phyloP scores from a whole-genome alignment of 2,888 invertebrate genomes.

The Lasioglossum calceatum region DNA sequence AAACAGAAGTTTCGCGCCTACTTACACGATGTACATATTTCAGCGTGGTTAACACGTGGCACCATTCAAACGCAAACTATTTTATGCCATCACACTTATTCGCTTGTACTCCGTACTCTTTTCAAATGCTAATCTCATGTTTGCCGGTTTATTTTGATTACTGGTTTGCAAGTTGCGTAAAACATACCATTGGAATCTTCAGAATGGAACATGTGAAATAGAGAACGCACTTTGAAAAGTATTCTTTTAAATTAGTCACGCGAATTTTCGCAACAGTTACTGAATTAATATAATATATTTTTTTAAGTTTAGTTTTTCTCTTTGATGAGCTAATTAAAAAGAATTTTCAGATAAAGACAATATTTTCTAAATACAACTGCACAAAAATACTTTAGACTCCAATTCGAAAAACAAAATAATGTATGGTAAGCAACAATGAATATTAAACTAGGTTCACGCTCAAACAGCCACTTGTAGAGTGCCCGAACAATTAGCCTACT shows the following conservation, averaged over 20 bases:
- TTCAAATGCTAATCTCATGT: neutral
- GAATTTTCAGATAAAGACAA: neutral
- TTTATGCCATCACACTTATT: neutral
- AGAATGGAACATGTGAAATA: neutral
- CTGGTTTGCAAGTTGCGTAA: neutral
- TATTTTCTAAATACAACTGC: too few relatives aligned
- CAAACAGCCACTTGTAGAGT: neutral
- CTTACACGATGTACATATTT: neutral
- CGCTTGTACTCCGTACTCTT: neutral
- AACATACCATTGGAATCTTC: neutral
- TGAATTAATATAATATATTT: neutral
- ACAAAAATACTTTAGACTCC: neutral
- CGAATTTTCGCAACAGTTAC: neutral
- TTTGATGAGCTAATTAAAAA: neutral
- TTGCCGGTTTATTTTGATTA: neutral
- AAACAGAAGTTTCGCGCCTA: constrained; percentile 6
- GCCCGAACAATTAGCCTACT: neutral
- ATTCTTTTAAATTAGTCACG: neutral
- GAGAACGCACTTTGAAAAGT: neutral
- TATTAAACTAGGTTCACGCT: neutral
- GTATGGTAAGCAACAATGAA: neutral
- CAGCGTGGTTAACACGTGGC: neutral
- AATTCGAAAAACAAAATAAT: neutral
- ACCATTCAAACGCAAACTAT: constrained; percentile 9
- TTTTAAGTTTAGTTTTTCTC: too few relatives aligned